Percentiles rank a stretch among this genome's conserved stretches.
Evolutionary conservation across 30 jellyfish, hydroid and myxozoan genomes (phyloP).

Genomic region (Aurelia aurita complex sp. Pacific): DNA sequence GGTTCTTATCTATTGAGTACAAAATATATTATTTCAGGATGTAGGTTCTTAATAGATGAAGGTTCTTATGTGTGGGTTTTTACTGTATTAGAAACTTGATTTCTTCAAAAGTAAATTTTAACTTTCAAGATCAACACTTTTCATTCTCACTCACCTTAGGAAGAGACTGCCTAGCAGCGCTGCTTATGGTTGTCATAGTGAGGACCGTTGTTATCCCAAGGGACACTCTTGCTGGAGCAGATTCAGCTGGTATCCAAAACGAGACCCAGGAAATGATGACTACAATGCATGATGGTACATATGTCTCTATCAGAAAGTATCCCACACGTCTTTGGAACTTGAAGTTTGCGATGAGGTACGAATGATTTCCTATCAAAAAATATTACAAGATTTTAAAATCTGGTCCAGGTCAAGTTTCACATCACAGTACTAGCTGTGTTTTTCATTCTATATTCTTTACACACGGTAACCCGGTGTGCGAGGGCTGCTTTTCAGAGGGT

Average conservation of each 20-base stretch:
- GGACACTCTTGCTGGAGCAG: constrained; percentile 88
- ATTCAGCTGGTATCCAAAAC: constrained; percentile 84
- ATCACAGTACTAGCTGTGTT: too few relatives aligned
- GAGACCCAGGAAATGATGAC: constrained; percentile 90
- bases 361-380: constrained; percentile 54
- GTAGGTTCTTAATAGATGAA: too few relatives aligned
- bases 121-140: neutral
- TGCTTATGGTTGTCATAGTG: constrained; percentile 83
- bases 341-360: constrained; percentile 64
- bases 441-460: too few relatives aligned
- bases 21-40: too few relatives aligned
- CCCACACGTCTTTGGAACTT: constrained; percentile 67
- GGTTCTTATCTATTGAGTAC: too few relatives aligned
- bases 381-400: too few relatives aligned
- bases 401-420: too few relatives aligned
- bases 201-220: constrained; percentile 87
- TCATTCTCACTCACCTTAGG: constrained; percentile 64
- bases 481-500: too few relatives aligned
- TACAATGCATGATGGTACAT: constrained; percentile 76
- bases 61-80: too few relatives aligned
- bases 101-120: neutral
- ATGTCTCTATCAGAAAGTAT: constrained; percentile 71
- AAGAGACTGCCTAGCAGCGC: constrained; percentile 68
- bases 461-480: too few relatives aligned
- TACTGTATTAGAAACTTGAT: neutral